These are phyloP conservation scores for Peromyscus polionotus DNA, from an alignment of 2,113 vertebrate genomes.

Conservation along the genomic window DNA sequence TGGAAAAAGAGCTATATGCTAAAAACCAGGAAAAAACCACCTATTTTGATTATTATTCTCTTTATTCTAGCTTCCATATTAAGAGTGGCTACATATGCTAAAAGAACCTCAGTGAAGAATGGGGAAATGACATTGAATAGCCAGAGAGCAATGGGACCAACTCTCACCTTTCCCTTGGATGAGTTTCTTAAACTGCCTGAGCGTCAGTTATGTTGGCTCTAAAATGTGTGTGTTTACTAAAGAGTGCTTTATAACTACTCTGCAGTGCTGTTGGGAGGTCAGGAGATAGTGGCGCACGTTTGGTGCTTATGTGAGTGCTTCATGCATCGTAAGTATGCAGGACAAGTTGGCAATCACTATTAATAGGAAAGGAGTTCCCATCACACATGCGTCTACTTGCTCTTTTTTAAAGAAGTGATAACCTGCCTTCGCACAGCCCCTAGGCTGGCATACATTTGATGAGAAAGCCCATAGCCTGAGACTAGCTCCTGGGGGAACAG, in stretches of 20 bases:
- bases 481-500: neutral
- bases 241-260: neutral
- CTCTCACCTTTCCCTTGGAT: neutral
- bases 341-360: neutral
- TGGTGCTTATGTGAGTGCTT: neutral
- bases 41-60: constrained; percentile 15
- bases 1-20: neutral
- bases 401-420: neutral
- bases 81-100: neutral
- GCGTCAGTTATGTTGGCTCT: neutral
- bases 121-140: neutral
- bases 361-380: neutral
- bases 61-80: neutral
- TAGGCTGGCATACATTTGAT: neutral
- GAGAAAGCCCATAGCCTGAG: neutral
- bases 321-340: neutral
- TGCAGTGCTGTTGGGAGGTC: neutral
- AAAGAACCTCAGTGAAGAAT: neutral
- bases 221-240: neutral
- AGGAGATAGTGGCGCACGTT: neutral
- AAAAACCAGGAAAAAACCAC: neutral
- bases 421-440: neutral
- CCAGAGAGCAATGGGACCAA: neutral
- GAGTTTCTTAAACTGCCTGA: neutral
- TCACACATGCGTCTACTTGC: neutral